Base-by-base conservation (phyloP, 2,113 vertebrate genomes). In the Alligator sinensis region DNA sequence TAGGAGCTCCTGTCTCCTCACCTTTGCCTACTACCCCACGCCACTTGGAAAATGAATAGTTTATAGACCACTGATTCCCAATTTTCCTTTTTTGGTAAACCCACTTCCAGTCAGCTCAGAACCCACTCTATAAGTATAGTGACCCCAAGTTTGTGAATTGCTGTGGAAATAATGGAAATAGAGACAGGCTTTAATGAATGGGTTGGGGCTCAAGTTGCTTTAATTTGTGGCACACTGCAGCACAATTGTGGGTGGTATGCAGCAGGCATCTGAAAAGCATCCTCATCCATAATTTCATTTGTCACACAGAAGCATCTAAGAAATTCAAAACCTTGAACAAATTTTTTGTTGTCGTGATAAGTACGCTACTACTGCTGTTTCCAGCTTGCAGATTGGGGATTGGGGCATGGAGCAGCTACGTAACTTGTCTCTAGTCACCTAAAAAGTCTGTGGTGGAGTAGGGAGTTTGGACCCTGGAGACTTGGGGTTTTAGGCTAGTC, bases 261-360 rank as follows among this genome's bases (percentile, higher is more conserved):
- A 1, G 66, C 25, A 38, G 17, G 11, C 54, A 81, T 84, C 61
- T 72, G 27, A 76, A 79, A 24, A 82, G 54, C 64, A 87, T 58
- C 61, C 61, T 89, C 90, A 72, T 72, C 68, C 21, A 22, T 38
- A 14, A 38, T 62, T 70, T 90, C 18, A 1, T 82, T 92, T 84
- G 54, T 64, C 4, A 3, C 25, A 4, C 1, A 6, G 1, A 47
- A 15, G 28, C 47, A 78, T 47, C 64, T 54, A 85, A 92, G 85
- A 25, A 72, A 4, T 34, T 82, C 0, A 0, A 0, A 0, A 24
- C 72, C 34, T 38, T 72, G 5, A 38, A 11, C 19, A 13, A 13
- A 38, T 34, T 72, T 38, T 22, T 11, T 21, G 5, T 47, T 47
- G 47, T 47, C 7, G 47, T 47, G 7, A 47, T 47, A 47, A 47